Evolutionary conservation across 2,113 vertebrate species (phyloP).

Genomic region (Mus musculus): GRCm39 chrX:105422001-105422500

Average conservation of each 20-base stretch:
- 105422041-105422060: too few species aligned
- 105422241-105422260: conserved; percentile 88
- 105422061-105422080: conserved; percentile 28
- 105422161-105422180: conserved; percentile 89
- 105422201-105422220: conserved; percentile 90
- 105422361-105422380: not conserved
- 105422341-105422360: not conserved
- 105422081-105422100: not conserved
- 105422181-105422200: conserved; percentile 87
- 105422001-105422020: too few species aligned
- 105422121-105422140: conserved; percentile 81
- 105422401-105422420: not conserved
- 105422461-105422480: not conserved
- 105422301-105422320: not conserved
- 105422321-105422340: conserved; percentile 5
- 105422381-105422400: not conserved
- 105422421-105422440: not conserved
- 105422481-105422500: not conserved
- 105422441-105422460: not conserved
- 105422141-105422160: conserved; percentile 90
- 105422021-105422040: too few species aligned
- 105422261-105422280: conserved; percentile 69
- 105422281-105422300: conserved; percentile 20
- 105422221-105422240: conserved; percentile 89
- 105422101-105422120: not conserved